Evolutionary conservation across 53 echinoderm and acorn worm species (phyloP).

Genomic region (Patiria pectinifera): DNA sequence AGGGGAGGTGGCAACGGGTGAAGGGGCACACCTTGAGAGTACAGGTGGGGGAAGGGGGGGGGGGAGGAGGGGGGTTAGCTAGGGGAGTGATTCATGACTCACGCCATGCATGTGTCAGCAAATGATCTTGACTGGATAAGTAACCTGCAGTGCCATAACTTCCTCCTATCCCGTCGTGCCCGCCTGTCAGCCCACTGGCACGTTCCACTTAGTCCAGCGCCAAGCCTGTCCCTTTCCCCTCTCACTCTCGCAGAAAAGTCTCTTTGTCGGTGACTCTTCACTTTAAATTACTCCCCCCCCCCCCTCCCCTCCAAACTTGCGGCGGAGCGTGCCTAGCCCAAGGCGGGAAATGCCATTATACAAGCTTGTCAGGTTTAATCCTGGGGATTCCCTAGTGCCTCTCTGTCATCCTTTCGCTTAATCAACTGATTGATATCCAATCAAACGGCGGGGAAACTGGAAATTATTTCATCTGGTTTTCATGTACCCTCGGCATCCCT

Average conservation of each 20-base stretch:
- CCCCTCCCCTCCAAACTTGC: not conserved
- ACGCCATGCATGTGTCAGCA: conserved; percentile 47
- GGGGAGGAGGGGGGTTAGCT: not conserved
- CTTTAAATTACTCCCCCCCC: conserved; percentile 14
- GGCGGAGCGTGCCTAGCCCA: conserved; percentile 43
- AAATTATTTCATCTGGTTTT: conserved; percentile 62
- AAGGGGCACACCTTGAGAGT: not conserved
- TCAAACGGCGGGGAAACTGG: conserved; percentile 51
- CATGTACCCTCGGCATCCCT: conserved; percentile 2
- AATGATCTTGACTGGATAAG: conserved; percentile 44
- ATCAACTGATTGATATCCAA: conserved; percentile 64
- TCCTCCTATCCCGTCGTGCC: not conserved
- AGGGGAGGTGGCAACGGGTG: conserved; percentile 8
- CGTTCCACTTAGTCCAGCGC: conserved; percentile 21
- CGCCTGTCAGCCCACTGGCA: conserved; percentile 37
- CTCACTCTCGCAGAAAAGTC: conserved; percentile 5
- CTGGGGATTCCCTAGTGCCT: conserved; percentile 32
- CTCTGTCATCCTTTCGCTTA: conserved; percentile 45
- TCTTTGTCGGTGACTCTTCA: conserved; percentile 49
- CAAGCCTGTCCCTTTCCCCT: conserved; percentile 21
- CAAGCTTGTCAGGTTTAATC: conserved; percentile 40
- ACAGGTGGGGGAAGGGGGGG: no score
- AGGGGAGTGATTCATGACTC: conserved; percentile 48
- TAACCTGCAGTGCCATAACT: conserved; percentile 48
- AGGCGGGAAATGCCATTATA: conserved; percentile 57